phyloP scores from a whole-genome alignment of 2,888 invertebrate species.

The Microctonus brassicae region DNA sequence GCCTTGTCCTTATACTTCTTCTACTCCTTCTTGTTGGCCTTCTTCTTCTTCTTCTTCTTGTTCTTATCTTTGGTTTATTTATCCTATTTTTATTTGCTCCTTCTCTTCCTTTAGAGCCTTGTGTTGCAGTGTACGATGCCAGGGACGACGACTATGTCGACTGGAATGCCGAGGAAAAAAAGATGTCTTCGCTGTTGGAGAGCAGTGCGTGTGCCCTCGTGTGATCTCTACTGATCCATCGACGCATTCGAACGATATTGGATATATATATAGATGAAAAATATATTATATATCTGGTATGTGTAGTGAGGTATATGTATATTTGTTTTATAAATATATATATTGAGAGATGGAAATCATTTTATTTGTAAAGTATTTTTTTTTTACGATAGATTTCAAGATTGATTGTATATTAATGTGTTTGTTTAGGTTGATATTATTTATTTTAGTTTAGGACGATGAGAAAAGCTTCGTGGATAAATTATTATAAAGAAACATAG shows the following conservation, averaged over 20 bases:
- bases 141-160: conserved; percentile 30
- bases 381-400: too few species aligned
- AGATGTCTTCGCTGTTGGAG: conserved; percentile 32
- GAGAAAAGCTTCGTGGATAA: too few species aligned
- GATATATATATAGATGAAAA: background rate
- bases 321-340: too few species aligned
- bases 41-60: background rate
- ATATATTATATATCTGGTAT: background rate
- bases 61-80: background rate
- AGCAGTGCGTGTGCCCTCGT: conserved; percentile 4
- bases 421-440: too few species aligned
- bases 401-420: too few species aligned
- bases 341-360: too few species aligned
- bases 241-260: conserved; percentile 7
- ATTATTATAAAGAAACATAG: too few species aligned
- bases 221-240: background rate
- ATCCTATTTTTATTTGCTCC: background rate
- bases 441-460: too few species aligned
- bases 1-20: conserved; percentile 11
- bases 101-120: background rate
- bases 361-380: too few species aligned
- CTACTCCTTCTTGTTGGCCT: background rate
- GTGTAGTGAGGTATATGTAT: too few species aligned
- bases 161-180: conserved; percentile 31
- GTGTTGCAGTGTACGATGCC: background rate